These are phyloP conservation scores for Apodemus sylvaticus DNA, from an alignment of 2,113 vertebrate species.

Conservation along the genomic window DNA sequence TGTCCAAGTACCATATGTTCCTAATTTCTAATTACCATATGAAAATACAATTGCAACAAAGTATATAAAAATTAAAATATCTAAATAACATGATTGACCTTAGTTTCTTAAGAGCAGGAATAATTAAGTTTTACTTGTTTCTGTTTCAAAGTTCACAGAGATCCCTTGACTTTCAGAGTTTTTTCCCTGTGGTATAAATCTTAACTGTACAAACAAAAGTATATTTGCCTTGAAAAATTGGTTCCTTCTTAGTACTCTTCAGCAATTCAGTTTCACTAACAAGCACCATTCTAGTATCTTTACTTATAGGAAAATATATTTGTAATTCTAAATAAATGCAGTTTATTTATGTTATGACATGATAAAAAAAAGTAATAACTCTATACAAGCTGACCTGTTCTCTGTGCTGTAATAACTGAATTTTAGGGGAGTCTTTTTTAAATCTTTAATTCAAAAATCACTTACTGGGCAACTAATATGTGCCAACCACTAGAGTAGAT, in stretches of 20 bases:
- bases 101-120: slow-evolving; percentile 4
- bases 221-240: slow-evolving; percentile 41
- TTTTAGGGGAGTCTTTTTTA: background rate
- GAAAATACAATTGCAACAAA: slow-evolving; percentile 27
- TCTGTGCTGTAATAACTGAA: background rate
- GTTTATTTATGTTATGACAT: background rate
- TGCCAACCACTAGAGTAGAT: background rate
- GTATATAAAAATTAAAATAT: slow-evolving; percentile 13
- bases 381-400: background rate
- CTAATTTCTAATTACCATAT: slow-evolving; percentile 18
- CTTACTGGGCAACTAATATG: background rate
- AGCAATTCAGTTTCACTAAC: slow-evolving; percentile 39
- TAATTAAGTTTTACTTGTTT: slow-evolving; percentile 43
- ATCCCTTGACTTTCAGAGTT: background rate
- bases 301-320: slow-evolving; percentile 3
- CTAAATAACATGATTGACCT: background rate
- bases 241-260: background rate
- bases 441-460: slow-evolving; percentile 44
- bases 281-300: background rate
- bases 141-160: slow-evolving; percentile 12
- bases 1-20: background rate
- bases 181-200: background rate
- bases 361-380: slow-evolving; percentile 3
- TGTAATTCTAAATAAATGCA: slow-evolving; percentile 19
- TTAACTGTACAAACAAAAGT: background rate